Percentiles rank a stretch among this genome's conserved stretches.
These are phyloP conservation scores for Forbesichthys papilliferus DNA, from an alignment of 2,113 vertebrate species.

Conservation along the genomic window DNA sequence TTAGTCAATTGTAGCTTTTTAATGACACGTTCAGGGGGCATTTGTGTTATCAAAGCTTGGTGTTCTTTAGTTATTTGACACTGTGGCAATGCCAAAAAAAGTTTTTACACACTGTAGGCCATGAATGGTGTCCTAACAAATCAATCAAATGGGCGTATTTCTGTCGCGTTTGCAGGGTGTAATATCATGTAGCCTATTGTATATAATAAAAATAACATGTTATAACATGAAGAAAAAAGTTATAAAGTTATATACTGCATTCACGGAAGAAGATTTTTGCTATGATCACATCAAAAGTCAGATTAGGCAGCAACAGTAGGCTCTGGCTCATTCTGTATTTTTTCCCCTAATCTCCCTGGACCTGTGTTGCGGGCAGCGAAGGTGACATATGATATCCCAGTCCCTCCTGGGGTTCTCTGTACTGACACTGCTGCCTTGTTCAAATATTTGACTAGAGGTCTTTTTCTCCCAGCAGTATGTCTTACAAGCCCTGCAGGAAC, in stretches of 20 bases:
- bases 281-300: slow-evolving; percentile 24
- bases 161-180: slow-evolving; percentile 9
- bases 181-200: slow-evolving; percentile 16
- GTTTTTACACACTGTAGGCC: too few species aligned
- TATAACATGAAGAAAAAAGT: neutral
- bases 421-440: slow-evolving; percentile 34
- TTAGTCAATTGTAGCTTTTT: slow-evolving; percentile 53
- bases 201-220: too few species aligned
- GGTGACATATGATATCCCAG: slow-evolving; percentile 16
- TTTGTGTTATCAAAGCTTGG: neutral
- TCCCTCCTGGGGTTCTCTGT: slow-evolving; percentile 18
- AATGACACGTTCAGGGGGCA: slow-evolving; percentile 26
- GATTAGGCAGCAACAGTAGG: slow-evolving; percentile 2
- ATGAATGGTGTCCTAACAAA: slow-evolving; percentile 1
- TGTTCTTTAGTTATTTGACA: too few species aligned
- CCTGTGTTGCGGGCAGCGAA: neutral
- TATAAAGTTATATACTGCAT: slow-evolving; percentile 9
- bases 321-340: slow-evolving; percentile 6
- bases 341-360: slow-evolving; percentile 28
- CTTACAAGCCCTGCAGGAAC: slow-evolving; percentile 51
- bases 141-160: neutral
- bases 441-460: slow-evolving; percentile 38
- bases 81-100: too few species aligned
- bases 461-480: slow-evolving; percentile 30
- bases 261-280: slow-evolving; percentile 16